Evolutionary conservation across 2,797 vertebrate species (phyloP).

Genomic region (Falco concolor): DNA sequence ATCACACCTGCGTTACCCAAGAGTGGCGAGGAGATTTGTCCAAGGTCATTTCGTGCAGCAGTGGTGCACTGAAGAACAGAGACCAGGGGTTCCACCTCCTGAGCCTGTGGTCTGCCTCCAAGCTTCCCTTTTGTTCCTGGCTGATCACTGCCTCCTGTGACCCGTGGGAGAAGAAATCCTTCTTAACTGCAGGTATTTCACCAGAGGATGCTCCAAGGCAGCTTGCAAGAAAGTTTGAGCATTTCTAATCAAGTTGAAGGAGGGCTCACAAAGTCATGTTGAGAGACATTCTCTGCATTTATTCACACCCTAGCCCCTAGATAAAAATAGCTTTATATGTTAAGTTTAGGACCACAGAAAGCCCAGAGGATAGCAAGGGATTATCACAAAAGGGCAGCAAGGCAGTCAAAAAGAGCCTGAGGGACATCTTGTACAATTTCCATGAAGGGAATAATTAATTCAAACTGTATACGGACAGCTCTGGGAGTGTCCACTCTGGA

Average conservation of each 20-base stretch:
- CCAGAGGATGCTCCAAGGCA: conserved; percentile 3
- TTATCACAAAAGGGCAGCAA: conserved; percentile 63
- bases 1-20: neutral
- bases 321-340: conserved; percentile 64
- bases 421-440: conserved; percentile 41
- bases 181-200: neutral
- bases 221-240: neutral
- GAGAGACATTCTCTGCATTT: conserved; percentile 54
- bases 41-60: neutral
- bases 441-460: conserved; percentile 44
- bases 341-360: conserved; percentile 60
- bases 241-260: neutral
- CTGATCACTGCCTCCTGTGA: fast-evolving
- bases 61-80: neutral
- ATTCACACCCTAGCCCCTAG: conserved; percentile 55
- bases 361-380: conserved; percentile 53
- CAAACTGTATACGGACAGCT: conserved; percentile 32
- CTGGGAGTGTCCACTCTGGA: conserved; percentile 40
- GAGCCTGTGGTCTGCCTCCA: neutral
- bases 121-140: neutral
- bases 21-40: neutral
- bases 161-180: neutral
- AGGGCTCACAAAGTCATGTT: conserved; percentile 25
- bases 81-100: neutral
- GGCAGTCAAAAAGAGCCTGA: conserved; percentile 34